Conservation (phyloP, 2,797 vertebrate genomes). For the Phylloscopus collybita region DNA sequence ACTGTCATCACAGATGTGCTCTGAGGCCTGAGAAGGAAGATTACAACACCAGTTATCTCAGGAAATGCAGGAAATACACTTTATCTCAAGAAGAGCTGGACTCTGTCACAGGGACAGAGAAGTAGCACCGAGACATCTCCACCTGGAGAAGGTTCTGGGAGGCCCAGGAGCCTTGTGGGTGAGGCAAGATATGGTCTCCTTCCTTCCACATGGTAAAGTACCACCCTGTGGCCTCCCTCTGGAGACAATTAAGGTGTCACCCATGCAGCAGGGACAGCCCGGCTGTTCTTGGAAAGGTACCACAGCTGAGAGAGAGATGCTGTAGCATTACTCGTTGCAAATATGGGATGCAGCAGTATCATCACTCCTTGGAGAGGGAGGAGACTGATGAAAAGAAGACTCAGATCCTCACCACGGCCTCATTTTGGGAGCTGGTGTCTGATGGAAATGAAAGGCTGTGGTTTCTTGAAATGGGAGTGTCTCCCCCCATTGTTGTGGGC, state of each 20-base stretch:
- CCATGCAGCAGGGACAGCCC: not conserved
- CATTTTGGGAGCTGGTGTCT: not conserved
- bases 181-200: not conserved
- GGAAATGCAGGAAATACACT: not conserved
- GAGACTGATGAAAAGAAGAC: not conserved
- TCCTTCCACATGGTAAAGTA: fast-evolving
- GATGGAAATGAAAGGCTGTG: not conserved
- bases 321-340: not conserved
- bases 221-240: not conserved
- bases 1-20: not conserved
- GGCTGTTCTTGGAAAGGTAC: not conserved
- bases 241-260: not conserved
- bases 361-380: not conserved
- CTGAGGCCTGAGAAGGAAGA: not conserved
- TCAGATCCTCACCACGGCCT: not conserved
- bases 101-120: not conserved
- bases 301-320: fast-evolving
- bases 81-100: not conserved
- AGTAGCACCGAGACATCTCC: not conserved
- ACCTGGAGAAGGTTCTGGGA: not conserved
- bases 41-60: not conserved
- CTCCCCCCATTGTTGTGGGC: not conserved
- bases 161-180: not conserved
- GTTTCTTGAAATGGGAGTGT: not conserved
- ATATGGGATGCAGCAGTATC: not conserved